Evolutionary conservation across 2,797 vertebrate genomes (phyloP).

Genomic region (Anabas testudineus): DNA sequence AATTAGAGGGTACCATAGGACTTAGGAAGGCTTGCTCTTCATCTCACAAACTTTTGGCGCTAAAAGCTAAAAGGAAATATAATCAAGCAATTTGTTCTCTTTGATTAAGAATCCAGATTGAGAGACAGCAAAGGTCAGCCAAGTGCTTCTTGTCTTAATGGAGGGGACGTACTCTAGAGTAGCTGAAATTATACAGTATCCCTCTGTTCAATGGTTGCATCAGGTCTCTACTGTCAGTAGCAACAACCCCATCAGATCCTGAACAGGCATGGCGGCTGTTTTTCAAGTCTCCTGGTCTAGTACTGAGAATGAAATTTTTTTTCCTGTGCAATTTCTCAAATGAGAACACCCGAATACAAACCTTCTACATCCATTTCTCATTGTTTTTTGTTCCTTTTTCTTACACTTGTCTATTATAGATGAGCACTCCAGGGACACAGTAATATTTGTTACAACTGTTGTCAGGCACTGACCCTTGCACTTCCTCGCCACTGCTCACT

Average conservation of each 20-base stretch:
- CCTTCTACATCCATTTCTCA: neutral
- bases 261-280: too few species aligned
- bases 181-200: conserved; percentile 58
- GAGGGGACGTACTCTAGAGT: conserved; percentile 32
- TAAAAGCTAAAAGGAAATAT: conserved; percentile 50
- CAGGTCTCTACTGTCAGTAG: conserved; percentile 28
- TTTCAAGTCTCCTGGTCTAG: neutral
- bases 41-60: conserved; percentile 43
- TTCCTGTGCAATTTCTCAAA: neutral
- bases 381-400: neutral
- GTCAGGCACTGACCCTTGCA: conserved; percentile 44
- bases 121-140: conserved; percentile 70
- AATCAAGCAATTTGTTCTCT: conserved; percentile 70
- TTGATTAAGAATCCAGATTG: conserved; percentile 66
- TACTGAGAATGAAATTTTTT: neutral
- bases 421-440: conserved; percentile 23
- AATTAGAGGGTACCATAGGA: conserved; percentile 55
- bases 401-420: conserved; percentile 41
- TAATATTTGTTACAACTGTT: conserved; percentile 43
- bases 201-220: conserved; percentile 25
- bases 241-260: neutral
- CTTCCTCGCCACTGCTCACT: conserved; percentile 33
- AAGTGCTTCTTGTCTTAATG: conserved; percentile 55
- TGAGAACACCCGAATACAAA: conserved; percentile 1
- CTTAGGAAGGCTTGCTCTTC: conserved; percentile 29